Evolutionary conservation across 2,113 vertebrate species (phyloP).

Genomic region (Crotophaga sulcirostris): DNA sequence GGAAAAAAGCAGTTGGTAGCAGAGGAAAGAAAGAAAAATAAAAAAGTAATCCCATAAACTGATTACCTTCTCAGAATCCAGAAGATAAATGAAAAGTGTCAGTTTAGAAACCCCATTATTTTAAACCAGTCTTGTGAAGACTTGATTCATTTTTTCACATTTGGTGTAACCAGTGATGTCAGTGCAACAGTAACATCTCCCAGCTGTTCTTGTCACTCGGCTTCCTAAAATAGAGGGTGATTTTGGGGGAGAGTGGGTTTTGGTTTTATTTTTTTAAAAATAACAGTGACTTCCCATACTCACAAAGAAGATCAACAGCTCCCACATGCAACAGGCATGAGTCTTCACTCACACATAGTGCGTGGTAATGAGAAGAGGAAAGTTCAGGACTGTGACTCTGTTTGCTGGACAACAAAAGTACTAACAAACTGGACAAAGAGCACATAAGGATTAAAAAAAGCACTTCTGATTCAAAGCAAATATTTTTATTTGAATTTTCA

Average conservation of each 20-base stretch:
- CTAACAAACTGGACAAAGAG: slow-evolving; percentile 22
- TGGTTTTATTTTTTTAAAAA: not conserved
- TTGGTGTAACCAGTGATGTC: not conserved
- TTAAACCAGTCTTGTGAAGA: not conserved
- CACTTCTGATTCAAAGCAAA: slow-evolving; percentile 62
- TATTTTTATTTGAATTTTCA: slow-evolving; percentile 67
- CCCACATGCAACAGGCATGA: not conserved
- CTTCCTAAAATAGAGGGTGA: not conserved
- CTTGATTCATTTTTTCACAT: not conserved
- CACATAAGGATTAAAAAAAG: not conserved
- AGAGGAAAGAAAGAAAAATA: not conserved
- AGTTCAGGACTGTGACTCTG: not conserved
- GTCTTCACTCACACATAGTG: not conserved
- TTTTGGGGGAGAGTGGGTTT: not conserved
- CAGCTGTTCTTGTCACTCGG: not conserved
- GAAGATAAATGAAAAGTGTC: not conserved
- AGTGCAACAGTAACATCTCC: not conserved
- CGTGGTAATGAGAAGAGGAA: not conserved
- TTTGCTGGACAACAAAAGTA: slow-evolving; percentile 17
- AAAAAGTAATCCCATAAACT: not conserved
- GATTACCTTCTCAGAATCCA: not conserved
- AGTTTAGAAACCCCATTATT: not conserved
- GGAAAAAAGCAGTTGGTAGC: not conserved
- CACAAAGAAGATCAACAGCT: not conserved
- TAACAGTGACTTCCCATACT: not conserved